These are phyloP conservation scores for Staurois parvus DNA, from an alignment of 2,797 vertebrate species.

Conservation along the genomic window DNA sequence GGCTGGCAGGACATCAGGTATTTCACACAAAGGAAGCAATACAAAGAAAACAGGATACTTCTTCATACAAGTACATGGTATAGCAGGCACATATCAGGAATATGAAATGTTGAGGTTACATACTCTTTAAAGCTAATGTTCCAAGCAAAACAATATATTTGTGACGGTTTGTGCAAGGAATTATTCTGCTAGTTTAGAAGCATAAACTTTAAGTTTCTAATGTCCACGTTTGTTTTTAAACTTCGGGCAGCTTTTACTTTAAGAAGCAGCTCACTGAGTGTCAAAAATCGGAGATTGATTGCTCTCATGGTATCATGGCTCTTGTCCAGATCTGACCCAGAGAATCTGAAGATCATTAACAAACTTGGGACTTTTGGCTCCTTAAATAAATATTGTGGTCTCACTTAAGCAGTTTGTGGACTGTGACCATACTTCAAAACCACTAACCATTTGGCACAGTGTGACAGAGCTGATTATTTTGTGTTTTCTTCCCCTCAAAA, in stretches of 20 bases:
- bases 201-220: constrained; percentile 1
- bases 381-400: constrained; percentile 62
- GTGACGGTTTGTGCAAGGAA: constrained; percentile 3
- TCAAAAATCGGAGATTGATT: constrained; percentile 24
- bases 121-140: neutral
- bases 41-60: too few relatives aligned
- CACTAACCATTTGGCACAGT: constrained; percentile 58
- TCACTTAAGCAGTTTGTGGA: constrained; percentile 58
- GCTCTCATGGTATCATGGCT: constrained; percentile 42
- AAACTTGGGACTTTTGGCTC: constrained; percentile 54
- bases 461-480: constrained; percentile 61
- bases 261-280: neutral
- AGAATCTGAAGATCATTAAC: constrained; percentile 59
- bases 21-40: too few relatives aligned
- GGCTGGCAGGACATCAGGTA: too few relatives aligned
- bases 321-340: constrained; percentile 51
- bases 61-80: too few relatives aligned
- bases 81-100: too few relatives aligned
- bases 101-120: too few relatives aligned
- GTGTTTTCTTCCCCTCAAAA: constrained; percentile 40
- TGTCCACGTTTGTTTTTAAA: constrained; percentile 28
- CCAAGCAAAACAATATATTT: constrained; percentile 29
- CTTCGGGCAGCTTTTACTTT: constrained; percentile 24
- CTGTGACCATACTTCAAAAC: constrained; percentile 57
- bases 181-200: constrained; percentile 25